Base-by-base conservation (phyloP, 2,797 vertebrate species). In the Echiichthys vipera region DNA sequence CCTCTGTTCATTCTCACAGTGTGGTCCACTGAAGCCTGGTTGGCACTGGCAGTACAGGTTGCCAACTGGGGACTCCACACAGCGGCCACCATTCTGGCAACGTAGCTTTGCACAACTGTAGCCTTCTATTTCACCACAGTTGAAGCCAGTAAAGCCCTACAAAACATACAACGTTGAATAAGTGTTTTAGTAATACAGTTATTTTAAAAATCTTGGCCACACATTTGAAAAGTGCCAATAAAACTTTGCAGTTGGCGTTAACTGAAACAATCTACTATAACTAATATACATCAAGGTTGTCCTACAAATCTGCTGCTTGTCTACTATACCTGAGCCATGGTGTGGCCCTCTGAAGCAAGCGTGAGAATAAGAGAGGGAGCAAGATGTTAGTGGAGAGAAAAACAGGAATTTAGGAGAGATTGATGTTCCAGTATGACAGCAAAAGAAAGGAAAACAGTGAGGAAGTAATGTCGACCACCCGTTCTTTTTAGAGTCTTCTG, bases 101-200 rank as follows among this genome's bases (percentile, higher is more conserved):
- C 78, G 95, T 40, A 96, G 91, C 57, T 93, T 94, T 17, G 92
- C 91, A 15, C 97, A 99, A 77, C 87, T 93, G 83, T 94, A 94
- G 74, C 94, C 94, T 81, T 96, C 95, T 39, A 88, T 87, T 65
- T 94, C 93, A 0, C 92, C 94, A 68, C 97, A 99, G 87, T 93
- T 96, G 27, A 92, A 94, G 50, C 97, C 97, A 1, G 94, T 94
- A 70, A 94, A 97, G 47, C 96, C 96, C 97, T 99, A 56, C 0
- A 32, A 81, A 72, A 68, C 34, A 75, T 0, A 56, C 61, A 3
- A 66, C 15, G 17, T 43, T 22, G 7, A 62, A 74, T 4, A 64
- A 49, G n/a, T 53, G 20, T 58, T n/a, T 69, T 7, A 13, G 11
- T 12, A 46, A 62, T n/a, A 17, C 0, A 34, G 7, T 25, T 0